Base-by-base conservation (phyloP, 2,113 vertebrate species). In the Oceanites oceanicus region DNA sequence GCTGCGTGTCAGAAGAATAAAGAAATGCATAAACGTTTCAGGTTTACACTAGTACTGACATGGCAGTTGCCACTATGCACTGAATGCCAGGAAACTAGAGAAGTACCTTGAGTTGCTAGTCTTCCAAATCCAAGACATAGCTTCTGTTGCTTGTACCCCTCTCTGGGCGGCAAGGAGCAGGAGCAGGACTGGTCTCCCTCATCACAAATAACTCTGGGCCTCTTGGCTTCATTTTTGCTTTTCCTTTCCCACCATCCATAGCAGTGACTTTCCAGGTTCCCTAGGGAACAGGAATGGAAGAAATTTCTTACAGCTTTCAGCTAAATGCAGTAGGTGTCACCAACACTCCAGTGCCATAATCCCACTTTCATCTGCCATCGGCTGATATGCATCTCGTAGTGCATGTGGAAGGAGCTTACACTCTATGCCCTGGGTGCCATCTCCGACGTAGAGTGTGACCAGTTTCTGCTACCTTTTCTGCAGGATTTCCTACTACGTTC, bases 331-430 rank as follows among this genome's bases (percentile, higher is more conserved):
- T 0, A 0, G 21, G 10, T 53, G 7, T 17, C 52, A 62, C 40
- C 44, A 59, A 5, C 22, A 61, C 30, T 25, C 34, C 58, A 62
- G 1, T 59, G 42, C 45, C 22, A 42, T 10, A 62, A 86, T 32
- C 32, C 14, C 30, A 12, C 13, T 73, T 68, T 17, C 36, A 52
- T 38, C 81, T 87, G 38, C 42, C 34, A 12, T 44, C 0, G 0
- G 11, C 25, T 53, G n/a, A 10, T 30, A 19, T 1, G 10, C 8
- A 0, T n/a, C 47, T 74, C 1, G 0, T 32, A 73, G 34, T 59
- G 26, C 23, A 5, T 13, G 29, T 72, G 59, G 25, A n/a, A 86
- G 13, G 5, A 73, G 7, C 45, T 52, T 56, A 16, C 7, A 19
- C 7, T 40, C 65, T 52, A 4, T 74, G 14, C 3, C 52, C n/a